Percentiles rank a stretch among this genome's conserved stretches.
These are phyloP conservation scores for Autographa pulchrina DNA, from an alignment of 2,888 invertebrate species.

Conservation along the genomic window DNA sequence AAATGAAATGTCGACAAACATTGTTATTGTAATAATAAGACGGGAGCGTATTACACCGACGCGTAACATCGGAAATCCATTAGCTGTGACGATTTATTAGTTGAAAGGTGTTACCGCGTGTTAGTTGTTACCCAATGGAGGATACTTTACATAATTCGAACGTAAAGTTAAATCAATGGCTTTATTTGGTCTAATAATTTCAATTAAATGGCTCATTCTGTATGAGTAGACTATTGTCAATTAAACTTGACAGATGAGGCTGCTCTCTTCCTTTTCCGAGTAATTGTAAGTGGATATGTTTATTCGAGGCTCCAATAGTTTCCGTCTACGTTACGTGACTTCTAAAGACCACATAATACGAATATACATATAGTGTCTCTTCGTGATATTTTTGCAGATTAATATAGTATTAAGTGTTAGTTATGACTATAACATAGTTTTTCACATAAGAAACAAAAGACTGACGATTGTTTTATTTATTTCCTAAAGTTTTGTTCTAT, in stretches of 20 bases:
- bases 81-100: slow-evolving; percentile 58
- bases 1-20: slow-evolving; percentile 56
- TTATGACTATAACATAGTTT: neutral
- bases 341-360: slow-evolving; percentile 10
- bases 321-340: slow-evolving; percentile 2
- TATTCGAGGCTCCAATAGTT: neutral
- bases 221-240: slow-evolving; percentile 32
- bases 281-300: slow-evolving; percentile 11
- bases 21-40: slow-evolving; percentile 60
- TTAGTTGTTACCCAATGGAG: slow-evolving; percentile 42
- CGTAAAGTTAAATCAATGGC: slow-evolving; percentile 52
- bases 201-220: slow-evolving; percentile 38
- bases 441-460: too few species aligned
- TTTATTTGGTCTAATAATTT: slow-evolving; percentile 41
- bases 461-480: too few species aligned
- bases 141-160: slow-evolving; percentile 50
- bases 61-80: slow-evolving; percentile 66
- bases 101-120: slow-evolving; percentile 31
- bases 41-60: slow-evolving; percentile 63
- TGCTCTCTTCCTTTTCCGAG: slow-evolving; percentile 19
- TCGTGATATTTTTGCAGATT: neutral
- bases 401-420: neutral
- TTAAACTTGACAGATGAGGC: slow-evolving; percentile 20
- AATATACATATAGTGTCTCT: neutral
- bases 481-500: too few species aligned